Evolutionary conservation across 1,140 invertebrate genomes (phyloP).

Genomic region (Zaprionus vittiger): DNA sequence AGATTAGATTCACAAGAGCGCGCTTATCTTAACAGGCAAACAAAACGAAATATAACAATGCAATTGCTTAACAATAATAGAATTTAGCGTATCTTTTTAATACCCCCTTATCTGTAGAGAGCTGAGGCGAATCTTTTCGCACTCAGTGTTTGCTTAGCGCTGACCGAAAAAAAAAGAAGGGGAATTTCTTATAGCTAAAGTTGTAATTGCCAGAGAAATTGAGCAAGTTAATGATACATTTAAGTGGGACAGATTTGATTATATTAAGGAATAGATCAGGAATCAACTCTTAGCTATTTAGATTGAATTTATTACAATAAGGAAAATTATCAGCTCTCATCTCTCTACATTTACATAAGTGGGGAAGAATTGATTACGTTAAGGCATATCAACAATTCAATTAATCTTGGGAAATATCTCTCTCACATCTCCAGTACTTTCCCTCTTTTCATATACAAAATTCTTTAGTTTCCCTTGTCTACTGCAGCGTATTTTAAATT

Average conservation of each 20-base stretch:
- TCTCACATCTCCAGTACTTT: background rate
- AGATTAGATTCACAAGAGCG: conserved; percentile 65
- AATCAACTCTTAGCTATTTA: too few relatives aligned
- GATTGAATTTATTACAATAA: background rate
- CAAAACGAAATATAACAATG: conserved; percentile 29
- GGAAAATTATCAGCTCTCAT: background rate
- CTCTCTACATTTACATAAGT: too few relatives aligned
- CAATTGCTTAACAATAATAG: conserved; percentile 24
- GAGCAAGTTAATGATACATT: too few relatives aligned
- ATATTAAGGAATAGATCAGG: background rate
- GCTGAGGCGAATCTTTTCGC: background rate
- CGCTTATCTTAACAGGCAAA: conserved; percentile 37
- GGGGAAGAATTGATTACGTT: background rate
- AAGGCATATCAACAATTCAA: background rate
- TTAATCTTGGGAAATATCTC: background rate
- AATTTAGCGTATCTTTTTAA: conserved; percentile 23
- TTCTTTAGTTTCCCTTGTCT: background rate
- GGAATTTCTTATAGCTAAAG: background rate
- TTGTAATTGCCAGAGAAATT: background rate
- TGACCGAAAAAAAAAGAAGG: background rate
- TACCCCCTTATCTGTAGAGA: conserved; percentile 14
- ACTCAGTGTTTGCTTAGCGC: background rate
- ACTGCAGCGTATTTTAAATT: conserved; percentile 1
- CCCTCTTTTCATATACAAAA: background rate
- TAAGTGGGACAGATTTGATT: background rate